Evolutionary conservation across 1,140 invertebrate genomes (phyloP).

Genomic region (Delia radicum): DNA sequence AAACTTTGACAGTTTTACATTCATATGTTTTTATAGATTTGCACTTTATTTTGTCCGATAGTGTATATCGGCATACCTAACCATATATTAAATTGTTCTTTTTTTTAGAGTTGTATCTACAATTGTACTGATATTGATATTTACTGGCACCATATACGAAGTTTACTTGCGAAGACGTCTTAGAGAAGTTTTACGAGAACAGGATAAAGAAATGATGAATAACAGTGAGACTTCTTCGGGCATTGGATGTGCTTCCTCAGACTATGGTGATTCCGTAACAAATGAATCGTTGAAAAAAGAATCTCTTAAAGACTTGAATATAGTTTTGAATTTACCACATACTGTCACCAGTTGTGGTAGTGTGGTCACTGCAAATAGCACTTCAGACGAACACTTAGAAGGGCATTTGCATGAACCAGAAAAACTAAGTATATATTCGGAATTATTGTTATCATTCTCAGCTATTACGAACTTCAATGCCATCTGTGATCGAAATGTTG

Average conservation of each 20-base stretch:
- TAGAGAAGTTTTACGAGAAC: conserved; percentile 43
- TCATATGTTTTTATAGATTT: too few species aligned
- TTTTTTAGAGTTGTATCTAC: conserved; percentile 62
- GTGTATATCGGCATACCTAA: not conserved
- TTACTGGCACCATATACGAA: conserved; percentile 65
- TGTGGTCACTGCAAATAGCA: conserved; percentile 58
- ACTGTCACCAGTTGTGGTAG: conserved; percentile 8
- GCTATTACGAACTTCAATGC: conserved; percentile 71
- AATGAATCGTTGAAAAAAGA: conserved; percentile 38
- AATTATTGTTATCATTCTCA: conserved; percentile 78
- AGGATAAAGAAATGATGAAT: conserved; percentile 53
- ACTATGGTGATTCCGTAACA: conserved; percentile 50
- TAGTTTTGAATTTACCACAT: conserved; percentile 47
- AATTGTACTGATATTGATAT: conserved; percentile 61
- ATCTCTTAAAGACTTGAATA: conserved; percentile 46
- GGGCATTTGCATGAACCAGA: conserved; percentile 56
- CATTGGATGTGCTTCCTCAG: conserved; percentile 56
- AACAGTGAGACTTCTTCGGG: conserved; percentile 54
- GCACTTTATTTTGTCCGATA: too few species aligned
- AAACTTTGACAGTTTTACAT: too few species aligned
- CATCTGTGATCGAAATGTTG: conserved; percentile 76
- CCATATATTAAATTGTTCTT: conserved; percentile 19
- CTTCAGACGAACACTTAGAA: conserved; percentile 63
- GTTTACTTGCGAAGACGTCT: conserved; percentile 58
- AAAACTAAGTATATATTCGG: conserved; percentile 63